A percentile compares a stretch with the other conserved stretches of the same genome.
phyloP scores from a whole-genome alignment of 2,797 vertebrate species.

The Cirrhinus mrigala region DNA sequence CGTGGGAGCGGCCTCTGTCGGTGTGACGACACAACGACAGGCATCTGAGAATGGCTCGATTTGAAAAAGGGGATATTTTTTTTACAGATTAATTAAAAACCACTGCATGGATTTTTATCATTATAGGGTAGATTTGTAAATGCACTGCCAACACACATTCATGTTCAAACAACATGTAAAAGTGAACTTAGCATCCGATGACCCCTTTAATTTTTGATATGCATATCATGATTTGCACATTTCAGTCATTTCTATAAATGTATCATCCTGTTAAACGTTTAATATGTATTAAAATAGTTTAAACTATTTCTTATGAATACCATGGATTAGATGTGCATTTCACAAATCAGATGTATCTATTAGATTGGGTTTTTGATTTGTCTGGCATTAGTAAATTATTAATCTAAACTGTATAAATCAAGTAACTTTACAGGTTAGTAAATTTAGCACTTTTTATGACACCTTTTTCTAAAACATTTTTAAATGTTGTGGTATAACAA shows the following conservation, averaged over 20 bases:
- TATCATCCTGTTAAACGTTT: neutral
- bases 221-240: neutral
- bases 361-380: neutral
- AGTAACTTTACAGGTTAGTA: neutral
- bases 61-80: too few species aligned
- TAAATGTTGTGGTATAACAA: neutral
- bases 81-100: too few species aligned
- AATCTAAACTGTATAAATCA: neutral
- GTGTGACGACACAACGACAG: too few species aligned
- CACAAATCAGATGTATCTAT: neutral
- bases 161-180: too few species aligned
- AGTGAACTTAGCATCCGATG: too few species aligned
- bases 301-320: neutral
- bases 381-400: constrained; percentile 20
- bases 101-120: too few species aligned
- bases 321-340: neutral
- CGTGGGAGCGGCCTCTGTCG: too few species aligned
- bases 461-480: neutral
- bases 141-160: too few species aligned
- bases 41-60: too few species aligned
- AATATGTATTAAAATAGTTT: neutral
- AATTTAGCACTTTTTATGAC: neutral
- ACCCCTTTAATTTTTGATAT: too few species aligned
- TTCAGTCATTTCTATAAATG: neutral
- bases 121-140: too few species aligned